phyloP scores from a whole-genome alignment of 1,140 invertebrate species.

The Phenacoccus solenopsis region DNA sequence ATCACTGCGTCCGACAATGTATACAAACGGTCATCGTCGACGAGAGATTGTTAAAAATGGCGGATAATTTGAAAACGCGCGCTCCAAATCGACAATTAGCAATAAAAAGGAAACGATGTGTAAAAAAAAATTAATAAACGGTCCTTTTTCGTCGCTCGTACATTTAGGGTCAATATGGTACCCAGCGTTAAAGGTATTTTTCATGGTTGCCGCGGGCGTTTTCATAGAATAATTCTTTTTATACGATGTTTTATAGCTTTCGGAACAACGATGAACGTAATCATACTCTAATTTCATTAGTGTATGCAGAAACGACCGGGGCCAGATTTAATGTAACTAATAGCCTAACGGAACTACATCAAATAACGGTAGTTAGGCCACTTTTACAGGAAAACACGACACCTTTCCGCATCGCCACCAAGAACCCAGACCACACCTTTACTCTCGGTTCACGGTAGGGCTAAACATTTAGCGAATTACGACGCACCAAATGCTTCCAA shows the following conservation, averaged over 20 bases:
- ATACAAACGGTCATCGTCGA: too few species aligned
- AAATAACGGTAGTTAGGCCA: background rate
- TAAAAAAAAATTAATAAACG: background rate
- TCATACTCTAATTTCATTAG: conserved; percentile 3
- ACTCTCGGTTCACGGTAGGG: too few species aligned
- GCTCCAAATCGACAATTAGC: conserved; percentile 1
- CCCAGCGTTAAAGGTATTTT: background rate
- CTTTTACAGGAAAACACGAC: background rate
- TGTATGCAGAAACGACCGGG: background rate
- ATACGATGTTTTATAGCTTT: background rate
- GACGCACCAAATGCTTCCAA: too few species aligned
- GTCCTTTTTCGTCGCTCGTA: background rate
- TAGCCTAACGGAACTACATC: background rate
- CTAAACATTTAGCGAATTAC: too few species aligned
- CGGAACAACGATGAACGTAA: conserved; percentile 1
- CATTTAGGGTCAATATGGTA: background rate
- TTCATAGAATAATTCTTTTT: background rate
- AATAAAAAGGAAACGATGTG: background rate
- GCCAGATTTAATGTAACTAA: conserved; percentile 2
- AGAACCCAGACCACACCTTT: too few species aligned
- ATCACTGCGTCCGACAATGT: too few species aligned
- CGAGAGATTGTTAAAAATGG: background rate
- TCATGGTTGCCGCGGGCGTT: background rate
- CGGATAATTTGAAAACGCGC: background rate
- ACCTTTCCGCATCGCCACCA: too few species aligned